Base-by-base conservation (phyloP, 2,888 invertebrate species). In the Drosophila siamana region DNA sequence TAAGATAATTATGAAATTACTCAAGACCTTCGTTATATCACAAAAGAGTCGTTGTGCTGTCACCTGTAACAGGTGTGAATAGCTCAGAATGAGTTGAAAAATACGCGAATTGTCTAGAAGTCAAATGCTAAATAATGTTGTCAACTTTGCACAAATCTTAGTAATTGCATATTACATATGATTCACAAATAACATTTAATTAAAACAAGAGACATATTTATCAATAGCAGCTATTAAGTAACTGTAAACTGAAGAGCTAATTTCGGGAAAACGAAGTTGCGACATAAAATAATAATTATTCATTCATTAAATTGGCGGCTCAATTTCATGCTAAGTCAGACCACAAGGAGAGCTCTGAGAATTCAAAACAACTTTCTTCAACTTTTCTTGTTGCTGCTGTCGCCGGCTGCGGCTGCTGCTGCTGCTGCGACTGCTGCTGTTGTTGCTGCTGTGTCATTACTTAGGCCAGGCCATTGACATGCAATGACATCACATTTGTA, bases 11-110 rank as follows among this genome's bases (percentile, higher is more conserved):
- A 61, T 61, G 67, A 77, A 79, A 85, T 79, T 72, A 64, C 64
- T 63, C 28, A 33, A 84, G 76, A 81, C 81, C 81, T 82, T 82
- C 56, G 61, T 70, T 74, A 74, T 66, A 70, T 70, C 55, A 74
- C 36, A 36, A 30, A 9, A 26, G n/a, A 16, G 13, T 51, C 41
- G 30, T 33, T 43, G 46, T 55, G 44, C 33, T 59, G 44, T 15
- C 36, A 38, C 13, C 26, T 13, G 38, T 16, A 63, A 52, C 54
- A 46, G 38, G 56, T 44, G 33, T 44, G 33, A 54, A 54, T 4
- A 41, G 30, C 19, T 54, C 13, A 41, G 41, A 54, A 54, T 54
- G 26, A 16, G 11, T 38, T 13, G 24, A 38, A 51, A 11, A 13
- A 36, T 24, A 6, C 5, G 24, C 6, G 8, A 26, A 26, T 38